Evolutionary conservation across 2,797 vertebrate species (phyloP), one percentile per base, ranked within the genome.

Genomic region (Tachyglossus aculeatus): DNA sequence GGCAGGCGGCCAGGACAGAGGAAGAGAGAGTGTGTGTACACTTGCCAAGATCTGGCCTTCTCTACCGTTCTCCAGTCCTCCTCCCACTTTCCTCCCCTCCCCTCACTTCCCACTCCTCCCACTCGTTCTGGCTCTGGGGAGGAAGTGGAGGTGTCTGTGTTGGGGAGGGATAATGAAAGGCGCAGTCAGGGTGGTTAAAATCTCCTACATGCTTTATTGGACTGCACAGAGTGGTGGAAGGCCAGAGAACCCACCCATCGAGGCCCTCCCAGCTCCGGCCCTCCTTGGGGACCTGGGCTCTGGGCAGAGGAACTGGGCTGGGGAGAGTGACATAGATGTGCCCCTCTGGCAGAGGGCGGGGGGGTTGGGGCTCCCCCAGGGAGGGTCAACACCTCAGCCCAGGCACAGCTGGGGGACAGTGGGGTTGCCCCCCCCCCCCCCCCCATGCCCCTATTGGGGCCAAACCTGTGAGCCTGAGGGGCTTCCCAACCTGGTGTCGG

Each of bases 181-280:
- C 66, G 75, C 61, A 68, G 50, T 22, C 25, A 9, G 7, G 0
- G 74, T 44, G 68, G 29, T 53, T 87, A 92, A 92, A 92, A 92
- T 87, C 83, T 78, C 86, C 90, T 89, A 93, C 92, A 91, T 92
- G 92, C 91, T 93, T 92, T 93, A 93, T 92, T 92, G 81, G 86
- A 85, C 85, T 88, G 56, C 83, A 88, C 88, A 83, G 77, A 86
- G 80, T 88, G 89, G 89, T 80, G 84, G 91, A 92, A 87, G 75
- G 88, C 88, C 81, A 55, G 48, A 78, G 67, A 86, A 86, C n/a
- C n/a, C n/a, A 72, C 60, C 77, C 80, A 85, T 50, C 10, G 74
- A 80, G 74, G n/a, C n/a, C n/a, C n/a, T n/a, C n/a, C n/a, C n/a
- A n/a, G n/a, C n/a, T n/a, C n/a, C n/a, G n/a, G n/a, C n/a, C n/a